Percentiles rank a stretch among this genome's conserved stretches.
These are phyloP conservation scores for Brachyistius frenatus DNA, from an alignment of 2,113 vertebrate species.

Conservation along the genomic window DNA sequence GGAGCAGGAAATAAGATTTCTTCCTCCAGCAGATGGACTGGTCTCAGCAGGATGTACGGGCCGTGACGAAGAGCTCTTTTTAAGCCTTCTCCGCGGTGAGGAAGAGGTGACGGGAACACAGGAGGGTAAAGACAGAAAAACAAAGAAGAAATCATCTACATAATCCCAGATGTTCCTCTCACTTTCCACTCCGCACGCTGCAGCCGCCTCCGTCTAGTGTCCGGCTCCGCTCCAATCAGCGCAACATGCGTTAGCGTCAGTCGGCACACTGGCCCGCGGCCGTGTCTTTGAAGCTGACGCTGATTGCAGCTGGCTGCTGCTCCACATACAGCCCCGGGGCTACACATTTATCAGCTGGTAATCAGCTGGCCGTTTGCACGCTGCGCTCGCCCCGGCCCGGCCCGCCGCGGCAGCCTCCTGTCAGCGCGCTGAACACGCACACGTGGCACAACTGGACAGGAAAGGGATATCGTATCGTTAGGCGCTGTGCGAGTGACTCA, in stretches of 20 bases:
- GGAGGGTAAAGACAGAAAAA: slow-evolving; percentile 7
- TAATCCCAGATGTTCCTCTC: slow-evolving; percentile 22
- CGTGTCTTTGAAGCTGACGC: slow-evolving; percentile 61
- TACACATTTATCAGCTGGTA: slow-evolving; percentile 75
- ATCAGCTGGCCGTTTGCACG: slow-evolving; percentile 56
- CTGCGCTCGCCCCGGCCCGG: slow-evolving; percentile 30
- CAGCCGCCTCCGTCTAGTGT: slow-evolving; percentile 61
- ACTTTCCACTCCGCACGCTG: slow-evolving; percentile 17
- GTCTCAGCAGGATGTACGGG: slow-evolving; percentile 2
- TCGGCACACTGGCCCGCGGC: slow-evolving; percentile 17
- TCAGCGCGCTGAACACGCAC: neutral
- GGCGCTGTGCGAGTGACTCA: neutral
- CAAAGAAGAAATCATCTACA: slow-evolving; percentile 1
- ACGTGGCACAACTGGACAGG: slow-evolving; percentile 3
- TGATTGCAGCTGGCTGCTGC: slow-evolving; percentile 66
- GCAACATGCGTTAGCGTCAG: neutral
- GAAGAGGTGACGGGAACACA: slow-evolving; percentile 13
- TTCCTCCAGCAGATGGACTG: slow-evolving; percentile 22
- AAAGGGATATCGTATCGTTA: slow-evolving; percentile 5
- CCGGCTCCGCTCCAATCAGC: slow-evolving; percentile 32
- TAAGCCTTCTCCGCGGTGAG: slow-evolving; percentile 21
- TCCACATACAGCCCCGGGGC: slow-evolving; percentile 49
- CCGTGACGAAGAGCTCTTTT: slow-evolving; percentile 39
- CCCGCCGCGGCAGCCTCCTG: neutral
- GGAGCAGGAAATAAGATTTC: neutral